Evolutionary conservation across 2,113 vertebrate species (phyloP), one percentile per base, ranked within the genome.

Genomic region (Laterallus jamaicensis): DNA sequence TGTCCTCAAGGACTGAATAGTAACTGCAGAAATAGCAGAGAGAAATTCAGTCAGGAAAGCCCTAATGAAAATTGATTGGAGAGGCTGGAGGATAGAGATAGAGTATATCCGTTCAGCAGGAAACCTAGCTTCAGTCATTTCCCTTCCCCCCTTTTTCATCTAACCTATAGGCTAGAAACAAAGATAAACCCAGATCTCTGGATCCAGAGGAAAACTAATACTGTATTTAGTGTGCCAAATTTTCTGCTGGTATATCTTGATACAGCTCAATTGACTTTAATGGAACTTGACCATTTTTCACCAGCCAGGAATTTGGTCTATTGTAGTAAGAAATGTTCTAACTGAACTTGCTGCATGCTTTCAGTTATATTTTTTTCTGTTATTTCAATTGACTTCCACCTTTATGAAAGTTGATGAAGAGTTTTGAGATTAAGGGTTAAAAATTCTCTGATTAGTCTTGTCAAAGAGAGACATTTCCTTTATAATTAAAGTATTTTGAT

Each of bases 41-140:
- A 93, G 88, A 83, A 83, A 67, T 69, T 92, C 73, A 58, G 73
- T 70, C 90, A 84, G 80, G 84, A 94, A 77, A 90, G 35, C 44
- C 31, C 92, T 94, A 94, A 95, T 95, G 80, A 97, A 95, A 96
- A 96, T 84, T 92, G 95, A 96, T 91, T 90, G 77, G 29, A 73
- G 69, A 76, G 62, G 37, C 69, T 88, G 88, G 62, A 62, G 35
- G 32, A 84, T 32, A 86, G 59, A 94, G 88, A 94, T 91, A 92
- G 32, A 92, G 32, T 49, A 78, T 88, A 93, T 75, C 63, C 4
- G 1, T 90, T 92, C 79, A 75, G 76, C 73, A 88, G 68, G 32
- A 90, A 94, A 90, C 32, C 14, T 54, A 85, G 79, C 24, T 80
- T 50, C 8, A 70, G 68, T 83, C 1, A 77, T 92, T 82, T 91